Evolutionary conservation across 2,113 vertebrate species (phyloP).

Genomic region (Centrocercus urophasianus): DNA sequence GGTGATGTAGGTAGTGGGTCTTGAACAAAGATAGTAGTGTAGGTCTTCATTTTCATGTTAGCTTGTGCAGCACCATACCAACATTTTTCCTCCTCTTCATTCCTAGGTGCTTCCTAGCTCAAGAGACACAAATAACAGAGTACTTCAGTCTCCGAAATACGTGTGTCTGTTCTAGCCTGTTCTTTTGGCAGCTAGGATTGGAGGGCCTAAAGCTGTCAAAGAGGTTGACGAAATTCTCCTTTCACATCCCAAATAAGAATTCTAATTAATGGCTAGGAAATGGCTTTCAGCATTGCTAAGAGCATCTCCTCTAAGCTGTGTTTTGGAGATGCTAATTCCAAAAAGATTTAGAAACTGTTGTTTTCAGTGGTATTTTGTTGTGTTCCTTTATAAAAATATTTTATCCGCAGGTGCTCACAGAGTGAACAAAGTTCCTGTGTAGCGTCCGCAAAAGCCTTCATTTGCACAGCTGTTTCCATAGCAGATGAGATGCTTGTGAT

Average conservation of each 20-base stretch:
- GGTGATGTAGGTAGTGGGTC: background rate
- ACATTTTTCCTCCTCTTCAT: background rate
- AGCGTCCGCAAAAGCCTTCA: background rate
- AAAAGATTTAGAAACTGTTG: background rate
- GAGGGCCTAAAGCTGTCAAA: background rate
- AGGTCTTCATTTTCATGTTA: background rate
- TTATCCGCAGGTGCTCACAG: rapidly evolving
- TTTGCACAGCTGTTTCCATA: background rate
- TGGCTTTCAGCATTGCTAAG: background rate
- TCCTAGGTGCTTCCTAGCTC: background rate
- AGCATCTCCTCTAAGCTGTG: background rate
- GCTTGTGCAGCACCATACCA: rapidly evolving
- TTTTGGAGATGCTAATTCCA: background rate
- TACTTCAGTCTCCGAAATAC: background rate
- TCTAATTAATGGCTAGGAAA: background rate
- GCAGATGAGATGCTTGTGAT: background rate
- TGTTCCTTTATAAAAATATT: background rate
- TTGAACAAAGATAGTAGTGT: background rate
- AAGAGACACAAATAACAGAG: background rate
- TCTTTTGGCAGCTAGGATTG: background rate
- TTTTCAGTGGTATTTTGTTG: background rate
- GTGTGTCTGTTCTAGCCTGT: background rate
- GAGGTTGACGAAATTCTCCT: background rate
- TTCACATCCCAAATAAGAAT: background rate
- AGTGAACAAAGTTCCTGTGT: background rate